Percentiles rank a stretch among this genome's conserved stretches.
Evolutionary conservation across 2,888 invertebrate genomes (phyloP).

Genomic region (Polydrusus tereticollis): DNA sequence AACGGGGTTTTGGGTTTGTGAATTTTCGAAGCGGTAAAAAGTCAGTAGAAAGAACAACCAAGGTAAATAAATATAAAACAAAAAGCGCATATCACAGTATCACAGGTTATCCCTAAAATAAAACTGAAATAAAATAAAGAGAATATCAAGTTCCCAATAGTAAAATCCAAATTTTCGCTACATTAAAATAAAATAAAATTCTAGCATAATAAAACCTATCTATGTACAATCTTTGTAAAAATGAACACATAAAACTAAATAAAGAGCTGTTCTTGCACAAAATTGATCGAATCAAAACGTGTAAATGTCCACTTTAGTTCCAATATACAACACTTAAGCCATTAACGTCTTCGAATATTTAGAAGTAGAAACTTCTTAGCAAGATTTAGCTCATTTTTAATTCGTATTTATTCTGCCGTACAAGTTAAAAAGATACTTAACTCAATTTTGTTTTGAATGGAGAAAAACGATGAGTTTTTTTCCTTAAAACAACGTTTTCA

Average conservation of each 20-base stretch:
- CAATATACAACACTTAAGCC: too few relatives aligned
- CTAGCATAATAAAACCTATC: slow-evolving; percentile 2
- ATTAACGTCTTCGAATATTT: too few relatives aligned
- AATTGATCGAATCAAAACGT: background rate
- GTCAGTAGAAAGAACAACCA: slow-evolving; percentile 8
- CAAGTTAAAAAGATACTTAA: too few relatives aligned
- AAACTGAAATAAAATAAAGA: slow-evolving; percentile 6
- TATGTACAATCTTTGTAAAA: slow-evolving; percentile 20
- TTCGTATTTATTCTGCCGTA: too few relatives aligned
- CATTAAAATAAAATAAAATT: slow-evolving; percentile 5
- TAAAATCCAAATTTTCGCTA: slow-evolving; percentile 19
- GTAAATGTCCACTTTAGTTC: background rate
- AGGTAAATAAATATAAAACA: slow-evolving; percentile 29
- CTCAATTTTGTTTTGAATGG: too few relatives aligned
- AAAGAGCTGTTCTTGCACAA: slow-evolving; percentile 1
- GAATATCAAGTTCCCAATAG: slow-evolving; percentile 7
- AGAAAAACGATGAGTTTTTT: too few relatives aligned
- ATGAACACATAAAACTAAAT: slow-evolving; percentile 13
- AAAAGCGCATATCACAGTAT: slow-evolving; percentile 33
- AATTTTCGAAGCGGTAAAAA: slow-evolving; percentile 10
- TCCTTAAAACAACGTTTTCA: too few relatives aligned
- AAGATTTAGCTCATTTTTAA: too few relatives aligned
- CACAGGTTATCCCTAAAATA: slow-evolving; percentile 33
- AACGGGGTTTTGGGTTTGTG: background rate
- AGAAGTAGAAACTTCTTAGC: too few relatives aligned